Evolutionary conservation across 53 echinoderm and acorn worm species (phyloP).

Genomic region (Crossaster papposus): DNA sequence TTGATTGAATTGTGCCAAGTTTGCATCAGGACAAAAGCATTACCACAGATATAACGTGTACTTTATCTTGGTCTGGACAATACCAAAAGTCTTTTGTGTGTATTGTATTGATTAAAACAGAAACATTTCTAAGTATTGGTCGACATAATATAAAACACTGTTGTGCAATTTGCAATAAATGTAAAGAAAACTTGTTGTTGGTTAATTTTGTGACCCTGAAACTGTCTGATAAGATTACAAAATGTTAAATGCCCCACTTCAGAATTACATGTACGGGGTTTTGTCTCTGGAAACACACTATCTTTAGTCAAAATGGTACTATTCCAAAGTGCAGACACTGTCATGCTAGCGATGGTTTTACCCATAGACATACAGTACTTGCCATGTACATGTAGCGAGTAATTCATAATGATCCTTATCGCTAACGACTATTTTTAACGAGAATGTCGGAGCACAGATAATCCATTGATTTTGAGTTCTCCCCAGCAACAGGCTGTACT

Average conservation of each 20-base stretch:
- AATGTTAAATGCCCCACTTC: constrained; percentile 8
- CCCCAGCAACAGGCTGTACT: not conserved
- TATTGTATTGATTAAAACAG: too few species aligned
- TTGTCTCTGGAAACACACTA: not conserved
- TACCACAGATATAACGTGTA: too few species aligned
- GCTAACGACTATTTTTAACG: not conserved
- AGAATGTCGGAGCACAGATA: not conserved
- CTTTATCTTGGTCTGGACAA: too few species aligned
- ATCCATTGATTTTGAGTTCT: constrained; percentile 4
- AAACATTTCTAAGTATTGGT: too few species aligned
- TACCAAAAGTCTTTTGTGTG: too few species aligned
- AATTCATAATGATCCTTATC: constrained; percentile 17
- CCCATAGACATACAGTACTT: not conserved
- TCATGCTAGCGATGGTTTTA: not conserved
- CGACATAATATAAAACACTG: too few species aligned
- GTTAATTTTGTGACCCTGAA: not conserved
- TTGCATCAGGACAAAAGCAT: too few species aligned
- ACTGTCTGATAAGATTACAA: not conserved
- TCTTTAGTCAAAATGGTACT: not conserved
- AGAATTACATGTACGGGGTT: not conserved
- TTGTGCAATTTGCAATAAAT: too few species aligned
- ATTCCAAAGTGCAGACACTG: not conserved
- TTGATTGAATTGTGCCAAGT: too few species aligned
- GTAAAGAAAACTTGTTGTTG: not conserved
- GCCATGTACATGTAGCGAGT: not conserved